Evolutionary conservation across 2,113 vertebrate species (phyloP).

Genomic region (Turnix velox): DNA sequence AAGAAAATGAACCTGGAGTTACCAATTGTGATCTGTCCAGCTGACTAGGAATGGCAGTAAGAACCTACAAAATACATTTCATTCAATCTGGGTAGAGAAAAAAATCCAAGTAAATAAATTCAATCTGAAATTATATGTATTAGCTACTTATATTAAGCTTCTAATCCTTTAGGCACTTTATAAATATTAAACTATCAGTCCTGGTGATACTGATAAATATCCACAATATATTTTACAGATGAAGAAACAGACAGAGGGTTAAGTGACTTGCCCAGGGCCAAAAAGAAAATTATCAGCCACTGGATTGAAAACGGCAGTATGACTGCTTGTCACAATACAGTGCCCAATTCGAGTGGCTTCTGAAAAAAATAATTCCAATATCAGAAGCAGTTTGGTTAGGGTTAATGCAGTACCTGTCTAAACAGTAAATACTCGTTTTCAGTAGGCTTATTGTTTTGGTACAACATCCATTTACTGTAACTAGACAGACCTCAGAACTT

Average conservation of each 20-base stretch:
- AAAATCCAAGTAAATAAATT: constrained; percentile 38
- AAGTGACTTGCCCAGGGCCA: constrained; percentile 50
- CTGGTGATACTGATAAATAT: constrained; percentile 67
- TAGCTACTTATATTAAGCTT: constrained; percentile 41
- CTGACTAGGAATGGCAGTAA: neutral
- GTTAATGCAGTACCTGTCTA: neutral
- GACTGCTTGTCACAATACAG: neutral
- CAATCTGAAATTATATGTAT: constrained; percentile 42
- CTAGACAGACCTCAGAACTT: neutral
- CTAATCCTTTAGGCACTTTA: constrained; percentile 63
- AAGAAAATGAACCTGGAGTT: neutral
- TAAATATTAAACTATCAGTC: constrained; percentile 68
- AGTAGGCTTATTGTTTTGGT: neutral
- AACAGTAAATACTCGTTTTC: neutral
- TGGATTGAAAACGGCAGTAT: neutral
- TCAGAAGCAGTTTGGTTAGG: neutral
- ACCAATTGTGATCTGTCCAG: neutral
- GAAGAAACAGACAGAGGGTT: constrained; percentile 55
- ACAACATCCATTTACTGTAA: neutral
- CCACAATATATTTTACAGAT: constrained; percentile 60
- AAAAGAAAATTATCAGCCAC: constrained; percentile 35
- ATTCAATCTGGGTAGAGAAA: neutral
- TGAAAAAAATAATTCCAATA: neutral
- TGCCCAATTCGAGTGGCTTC: neutral
- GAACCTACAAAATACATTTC: neutral